A percentile compares a stretch with the other conserved stretches of the same genome.
Evolutionary conservation across 2,888 invertebrate genomes (phyloP).

Genomic region (Drymonia ruficornis): DNA sequence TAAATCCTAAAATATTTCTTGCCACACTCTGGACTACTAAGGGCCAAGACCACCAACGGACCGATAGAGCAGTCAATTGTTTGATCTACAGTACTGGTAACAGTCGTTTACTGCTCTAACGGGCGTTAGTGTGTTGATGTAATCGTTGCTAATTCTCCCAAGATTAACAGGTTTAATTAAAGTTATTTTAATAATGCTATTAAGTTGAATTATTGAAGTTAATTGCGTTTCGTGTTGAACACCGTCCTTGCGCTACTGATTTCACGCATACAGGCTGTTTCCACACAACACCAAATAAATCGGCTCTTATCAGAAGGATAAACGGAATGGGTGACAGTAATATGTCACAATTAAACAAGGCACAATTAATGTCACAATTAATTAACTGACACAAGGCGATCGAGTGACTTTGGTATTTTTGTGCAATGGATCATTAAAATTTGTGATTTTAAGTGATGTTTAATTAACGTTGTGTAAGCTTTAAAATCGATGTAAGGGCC

Average conservation of each 20-base stretch:
- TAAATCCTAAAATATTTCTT: no score
- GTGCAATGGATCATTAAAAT: not conserved
- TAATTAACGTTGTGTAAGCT: not conserved
- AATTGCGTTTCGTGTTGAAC: not conserved
- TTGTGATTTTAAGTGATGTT: not conserved
- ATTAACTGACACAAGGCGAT: not conserved
- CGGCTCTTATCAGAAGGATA: not conserved
- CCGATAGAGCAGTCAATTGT: no score
- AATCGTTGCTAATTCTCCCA: no score
- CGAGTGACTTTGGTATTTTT: not conserved
- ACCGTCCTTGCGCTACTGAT: not conserved
- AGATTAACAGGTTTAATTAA: no score
- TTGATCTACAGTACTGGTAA: no score
- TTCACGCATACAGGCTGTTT: not conserved
- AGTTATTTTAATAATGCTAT: no score
- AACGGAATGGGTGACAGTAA: not conserved
- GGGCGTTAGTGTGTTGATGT: no score
- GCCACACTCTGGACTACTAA: no score
- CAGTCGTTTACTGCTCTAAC: no score
- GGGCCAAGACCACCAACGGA: no score
- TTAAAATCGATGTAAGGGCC: not conserved
- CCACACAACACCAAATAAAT: not conserved
- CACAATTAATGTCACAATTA: not conserved
- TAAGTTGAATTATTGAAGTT: no score
- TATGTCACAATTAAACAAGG: no score